Conservation (phyloP, 2,888 invertebrate species). For the Leucophenga montana region DNA sequence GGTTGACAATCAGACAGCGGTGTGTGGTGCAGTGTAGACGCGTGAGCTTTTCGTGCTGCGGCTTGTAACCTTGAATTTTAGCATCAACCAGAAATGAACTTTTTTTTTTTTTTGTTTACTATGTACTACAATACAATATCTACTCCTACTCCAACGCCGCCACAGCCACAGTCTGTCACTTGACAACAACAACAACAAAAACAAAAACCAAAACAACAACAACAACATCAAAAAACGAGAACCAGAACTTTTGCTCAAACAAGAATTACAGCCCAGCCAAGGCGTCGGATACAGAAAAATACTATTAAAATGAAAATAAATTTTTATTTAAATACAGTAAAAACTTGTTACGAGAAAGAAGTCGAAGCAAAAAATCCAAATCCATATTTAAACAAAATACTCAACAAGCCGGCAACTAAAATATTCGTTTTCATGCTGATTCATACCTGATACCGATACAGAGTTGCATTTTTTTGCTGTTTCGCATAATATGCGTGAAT, state of each 20-base stretch:
- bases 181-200: not conserved
- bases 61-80: conserved; percentile 27
- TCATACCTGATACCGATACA: no score
- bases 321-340: no score
- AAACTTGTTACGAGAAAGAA: no score
- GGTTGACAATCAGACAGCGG: conserved; percentile 2
- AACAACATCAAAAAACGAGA: not conserved
- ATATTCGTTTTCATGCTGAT: no score
- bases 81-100: conserved; percentile 24
- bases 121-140: no score
- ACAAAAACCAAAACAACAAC: no score
- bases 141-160: not conserved
- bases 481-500: not conserved
- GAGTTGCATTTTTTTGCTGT: not conserved
- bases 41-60: conserved; percentile 14
- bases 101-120: not conserved
- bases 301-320: no score
- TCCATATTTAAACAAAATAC: no score
- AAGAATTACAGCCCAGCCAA: no score
- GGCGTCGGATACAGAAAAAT: no score
- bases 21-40: not conserved
- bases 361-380: no score
- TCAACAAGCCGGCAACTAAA: no score
- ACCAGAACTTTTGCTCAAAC: not conserved
- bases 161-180: not conserved